Conservation (phyloP, 2,888 invertebrate species). For the Habrosyne pyritoides region DNA sequence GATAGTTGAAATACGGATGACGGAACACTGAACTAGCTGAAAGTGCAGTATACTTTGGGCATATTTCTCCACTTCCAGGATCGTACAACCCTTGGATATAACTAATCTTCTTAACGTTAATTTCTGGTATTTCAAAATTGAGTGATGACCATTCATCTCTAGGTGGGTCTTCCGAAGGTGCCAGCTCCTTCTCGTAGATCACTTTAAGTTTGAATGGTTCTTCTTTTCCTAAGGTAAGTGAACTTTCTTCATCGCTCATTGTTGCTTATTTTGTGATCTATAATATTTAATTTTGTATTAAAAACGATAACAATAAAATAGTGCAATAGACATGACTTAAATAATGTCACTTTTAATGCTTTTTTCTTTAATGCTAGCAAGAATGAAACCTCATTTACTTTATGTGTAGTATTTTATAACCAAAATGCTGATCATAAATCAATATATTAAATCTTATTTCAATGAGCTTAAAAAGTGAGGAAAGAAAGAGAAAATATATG, state of each 20-base stretch:
- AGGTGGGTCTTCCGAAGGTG: slow-evolving; percentile 59
- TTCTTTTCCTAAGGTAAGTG: background rate
- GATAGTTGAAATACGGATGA: slow-evolving; percentile 67
- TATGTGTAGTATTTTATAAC: no score
- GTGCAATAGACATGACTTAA: background rate
- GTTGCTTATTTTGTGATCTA: background rate
- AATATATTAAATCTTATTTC: no score
- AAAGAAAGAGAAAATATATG: no score
- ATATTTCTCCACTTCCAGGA: slow-evolving; percentile 63
- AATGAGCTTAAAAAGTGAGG: no score
- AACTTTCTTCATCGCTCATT: background rate
- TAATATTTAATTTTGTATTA: background rate
- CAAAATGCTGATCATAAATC: no score
- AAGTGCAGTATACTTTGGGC: slow-evolving; percentile 53
- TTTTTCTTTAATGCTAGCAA: background rate
- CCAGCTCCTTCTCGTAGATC: slow-evolving; percentile 28
- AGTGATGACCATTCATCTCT: slow-evolving; percentile 68
- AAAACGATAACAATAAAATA: background rate
- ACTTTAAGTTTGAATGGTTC: slow-evolving; percentile 15
- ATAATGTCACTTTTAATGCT: background rate
- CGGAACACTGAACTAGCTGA: slow-evolving; percentile 57
- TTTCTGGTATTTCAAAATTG: slow-evolving; percentile 31
- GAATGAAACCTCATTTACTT: background rate
- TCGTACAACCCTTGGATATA: slow-evolving; percentile 47
- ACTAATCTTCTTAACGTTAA: slow-evolving; percentile 44